phyloP scores from a whole-genome alignment of 2,797 vertebrate genomes.

The Poecilia velifera region DNA sequence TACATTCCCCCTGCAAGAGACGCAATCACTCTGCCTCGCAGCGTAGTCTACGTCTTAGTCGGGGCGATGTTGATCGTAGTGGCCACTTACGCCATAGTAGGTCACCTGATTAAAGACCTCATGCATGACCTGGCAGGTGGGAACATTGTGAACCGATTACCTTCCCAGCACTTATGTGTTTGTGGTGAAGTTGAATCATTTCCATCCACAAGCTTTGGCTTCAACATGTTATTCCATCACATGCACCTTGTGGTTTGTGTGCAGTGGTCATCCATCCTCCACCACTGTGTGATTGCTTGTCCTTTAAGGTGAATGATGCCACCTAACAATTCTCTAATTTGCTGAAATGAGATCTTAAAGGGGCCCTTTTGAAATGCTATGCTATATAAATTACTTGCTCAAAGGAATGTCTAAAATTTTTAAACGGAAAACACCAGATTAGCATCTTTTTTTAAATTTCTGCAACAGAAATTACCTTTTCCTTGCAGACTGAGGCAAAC shows the following conservation, averaged over 20 bases:
- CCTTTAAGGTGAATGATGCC: slow-evolving; percentile 14
- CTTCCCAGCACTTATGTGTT: slow-evolving; percentile 12
- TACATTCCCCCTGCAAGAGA: slow-evolving; percentile 87
- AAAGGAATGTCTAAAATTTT: not conserved
- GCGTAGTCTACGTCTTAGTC: slow-evolving; percentile 84
- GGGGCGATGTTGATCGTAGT: slow-evolving; percentile 82
- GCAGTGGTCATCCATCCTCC: slow-evolving; percentile 9
- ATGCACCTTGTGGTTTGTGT: slow-evolving; percentile 31
- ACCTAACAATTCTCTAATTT: not conserved
- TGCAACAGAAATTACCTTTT: not conserved
- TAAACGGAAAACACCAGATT: not conserved
- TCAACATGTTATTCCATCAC: slow-evolving; percentile 19
- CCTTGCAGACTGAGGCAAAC: not conserved
- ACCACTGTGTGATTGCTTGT: slow-evolving; percentile 13
- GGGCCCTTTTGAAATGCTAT: not conserved
- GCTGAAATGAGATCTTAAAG: not conserved
- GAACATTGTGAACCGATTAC: slow-evolving; percentile 12
- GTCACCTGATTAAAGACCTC: slow-evolving; percentile 92
- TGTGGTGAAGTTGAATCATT: slow-evolving; percentile 23
- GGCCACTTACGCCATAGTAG: slow-evolving; percentile 90
- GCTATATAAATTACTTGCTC: not conserved
- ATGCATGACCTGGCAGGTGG: slow-evolving; percentile 85
- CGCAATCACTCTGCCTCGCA: slow-evolving; percentile 82
- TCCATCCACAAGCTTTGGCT: slow-evolving; percentile 4
- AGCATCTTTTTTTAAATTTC: not conserved